These are phyloP conservation scores for Noturus placidus DNA, from an alignment of 2,113 vertebrate species.

Conservation along the genomic window DNA sequence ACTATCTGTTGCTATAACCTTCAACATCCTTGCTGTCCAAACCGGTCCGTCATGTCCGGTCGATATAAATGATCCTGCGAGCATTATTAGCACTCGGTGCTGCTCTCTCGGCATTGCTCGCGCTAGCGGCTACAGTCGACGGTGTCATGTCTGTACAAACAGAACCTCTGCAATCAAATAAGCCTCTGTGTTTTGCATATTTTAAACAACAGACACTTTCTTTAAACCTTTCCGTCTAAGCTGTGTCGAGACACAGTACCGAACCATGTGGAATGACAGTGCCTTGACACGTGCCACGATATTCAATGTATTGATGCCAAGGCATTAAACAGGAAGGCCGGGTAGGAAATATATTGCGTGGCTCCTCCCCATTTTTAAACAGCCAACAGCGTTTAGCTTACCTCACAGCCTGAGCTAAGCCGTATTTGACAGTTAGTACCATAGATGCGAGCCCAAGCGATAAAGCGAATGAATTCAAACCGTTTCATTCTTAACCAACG, in stretches of 20 bases:
- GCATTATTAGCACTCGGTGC: not conserved
- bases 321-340: no score
- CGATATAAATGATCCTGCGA: not conserved
- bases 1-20: constrained; percentile 2
- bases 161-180: not conserved
- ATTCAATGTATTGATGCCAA: no score
- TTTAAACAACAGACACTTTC: not conserved
- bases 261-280: no score
- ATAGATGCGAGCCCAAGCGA: no score
- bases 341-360: no score
- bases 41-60: not conserved
- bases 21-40: not conserved
- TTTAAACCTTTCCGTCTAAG: not conserved
- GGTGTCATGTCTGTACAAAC: not conserved
- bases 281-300: no score
- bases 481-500: not conserved
- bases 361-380: no score
- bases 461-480: no score
- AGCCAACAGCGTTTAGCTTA: no score
- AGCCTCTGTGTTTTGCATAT: not conserved
- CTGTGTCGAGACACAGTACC: not conserved
- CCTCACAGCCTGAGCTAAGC: no score
- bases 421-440: no score
- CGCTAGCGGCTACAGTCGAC: not conserved
- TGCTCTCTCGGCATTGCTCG: not conserved